Evolutionary conservation across 2,797 vertebrate species (phyloP).

Genomic region (Gobio occitaniae): DNA sequence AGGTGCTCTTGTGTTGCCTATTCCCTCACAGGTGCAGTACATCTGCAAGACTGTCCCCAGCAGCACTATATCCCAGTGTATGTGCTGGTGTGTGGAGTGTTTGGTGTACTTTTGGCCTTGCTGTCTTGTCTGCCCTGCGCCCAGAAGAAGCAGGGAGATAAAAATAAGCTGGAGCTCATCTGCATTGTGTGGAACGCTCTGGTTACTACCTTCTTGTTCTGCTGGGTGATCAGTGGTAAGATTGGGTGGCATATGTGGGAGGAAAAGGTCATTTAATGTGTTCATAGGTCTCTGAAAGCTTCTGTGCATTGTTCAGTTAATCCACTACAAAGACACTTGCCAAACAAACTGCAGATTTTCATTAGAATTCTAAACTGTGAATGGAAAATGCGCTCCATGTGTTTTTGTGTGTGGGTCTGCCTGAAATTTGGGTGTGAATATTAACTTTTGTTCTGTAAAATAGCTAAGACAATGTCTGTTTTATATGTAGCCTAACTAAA

Average conservation of each 20-base stretch:
- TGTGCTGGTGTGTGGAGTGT: no score
- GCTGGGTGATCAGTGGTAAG: constrained; percentile 78
- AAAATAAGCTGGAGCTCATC: not conserved
- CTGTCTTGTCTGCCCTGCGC: constrained; percentile 69
- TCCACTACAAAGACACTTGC: not conserved
- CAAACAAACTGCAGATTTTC: not conserved
- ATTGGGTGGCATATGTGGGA: not conserved
- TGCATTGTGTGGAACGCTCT: constrained; percentile 65
- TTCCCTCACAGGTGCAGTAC: constrained; percentile 63
- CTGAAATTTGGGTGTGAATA: not conserved
- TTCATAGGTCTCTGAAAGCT: not conserved
- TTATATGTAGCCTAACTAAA: no score
- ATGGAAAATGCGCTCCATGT: not conserved
- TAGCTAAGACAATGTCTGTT: not conserved
- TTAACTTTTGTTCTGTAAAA: not conserved
- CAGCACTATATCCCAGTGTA: constrained; percentile 78
- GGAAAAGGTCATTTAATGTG: not conserved
- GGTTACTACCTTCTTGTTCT: constrained; percentile 65
- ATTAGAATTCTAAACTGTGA: not conserved
- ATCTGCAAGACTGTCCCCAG: constrained; percentile 74
- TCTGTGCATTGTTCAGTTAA: not conserved
- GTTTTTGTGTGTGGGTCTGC: not conserved
- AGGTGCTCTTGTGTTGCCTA: not conserved
- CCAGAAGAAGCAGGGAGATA: not conserved
- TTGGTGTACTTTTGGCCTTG: constrained; percentile 66